These are phyloP conservation scores for Rutilus rutilus DNA, from an alignment of 2,113 vertebrate genomes.

Conservation along the genomic window DNA sequence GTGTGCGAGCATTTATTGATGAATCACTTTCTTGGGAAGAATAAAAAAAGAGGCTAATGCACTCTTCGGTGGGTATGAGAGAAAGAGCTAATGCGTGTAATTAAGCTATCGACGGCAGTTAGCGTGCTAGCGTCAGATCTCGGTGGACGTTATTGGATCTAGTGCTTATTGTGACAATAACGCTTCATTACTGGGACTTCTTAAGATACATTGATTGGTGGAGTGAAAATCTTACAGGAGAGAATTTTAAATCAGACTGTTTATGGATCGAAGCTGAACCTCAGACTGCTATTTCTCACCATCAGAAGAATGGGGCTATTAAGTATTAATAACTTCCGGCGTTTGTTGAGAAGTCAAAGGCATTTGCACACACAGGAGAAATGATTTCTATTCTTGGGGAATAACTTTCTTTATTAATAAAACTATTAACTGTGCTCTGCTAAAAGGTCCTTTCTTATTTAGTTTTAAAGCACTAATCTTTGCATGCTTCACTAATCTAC, in stretches of 20 bases:
- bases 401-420: not conserved
- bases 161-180: conserved; percentile 21
- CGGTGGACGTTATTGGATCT: conserved; percentile 23
- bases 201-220: conserved; percentile 29
- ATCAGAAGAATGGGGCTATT: conserved; percentile 3
- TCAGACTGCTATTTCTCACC: conserved; percentile 1
- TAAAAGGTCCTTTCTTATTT: not conserved
- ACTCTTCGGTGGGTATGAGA: conserved; percentile 22
- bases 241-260: conserved; percentile 3
- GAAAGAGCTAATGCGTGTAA: conserved; percentile 43
- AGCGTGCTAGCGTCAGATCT: conserved; percentile 2
- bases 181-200: conserved; percentile 25
- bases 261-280: conserved; percentile 1
- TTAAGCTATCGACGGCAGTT: conserved; percentile 36
- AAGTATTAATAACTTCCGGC: not conserved
- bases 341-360: not conserved
- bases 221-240: conserved; percentile 1
- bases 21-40: conserved; percentile 47
- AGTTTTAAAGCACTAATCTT: too few relatives aligned
- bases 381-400: not conserved
- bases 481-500: too few relatives aligned
- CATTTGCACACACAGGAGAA: not conserved
- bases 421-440: not conserved
- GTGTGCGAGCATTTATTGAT: conserved; percentile 18
- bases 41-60: conserved; percentile 37